Evolutionary conservation across 2,797 vertebrate species (phyloP), one percentile per base, ranked within the genome.

Genomic region (Orestias chungarensis): DNA sequence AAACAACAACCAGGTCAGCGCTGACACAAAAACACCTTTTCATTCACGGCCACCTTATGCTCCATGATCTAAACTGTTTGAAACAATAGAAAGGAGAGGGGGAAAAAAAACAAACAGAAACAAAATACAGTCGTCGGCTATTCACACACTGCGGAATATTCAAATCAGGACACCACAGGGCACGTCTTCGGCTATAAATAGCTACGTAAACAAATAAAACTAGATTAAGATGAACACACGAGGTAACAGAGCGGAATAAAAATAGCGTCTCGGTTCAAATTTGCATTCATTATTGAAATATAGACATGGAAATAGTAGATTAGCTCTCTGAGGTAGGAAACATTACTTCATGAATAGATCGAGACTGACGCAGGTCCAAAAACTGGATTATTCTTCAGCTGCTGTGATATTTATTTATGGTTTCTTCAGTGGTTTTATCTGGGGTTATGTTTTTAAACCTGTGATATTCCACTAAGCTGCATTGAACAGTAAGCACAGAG

Each of bases 81-180:
- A 42, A 42, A 68, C 47, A 79, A 79, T 62, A 15, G 59, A 6
- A 11, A 14, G 18, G 52, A 20, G 29, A 70, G 79, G 20, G 29
- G 70, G 35, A 55, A 43, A 83, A 64, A 66, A 29, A 62, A 55
- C 38, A 66, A 76, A 78, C 46, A 52, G 57, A 59, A 65, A 11
- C 29, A 61, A 70, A 6, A 23, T n/a, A 0, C 14, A 50, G 11
- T 11, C 25, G 55, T 65, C 47, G 42, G 6, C 43, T 12, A 29
- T 47, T 82, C 40, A 64, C 47, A 43, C 31, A 14, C 3, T 61
- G 49, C 0, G 3, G 61, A 50, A 23, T 27, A 81, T 77, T 83
- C 70, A 87, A 87, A 86, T 82, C 15, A 75, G 46, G 67, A 82
- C 47, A 69, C 49, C 70, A 46, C 65, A 1, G 20, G 29, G 59